These are phyloP conservation scores for Peromyscus eremicus DNA, from an alignment of 2,797 vertebrate species.

Conservation along the genomic window DNA sequence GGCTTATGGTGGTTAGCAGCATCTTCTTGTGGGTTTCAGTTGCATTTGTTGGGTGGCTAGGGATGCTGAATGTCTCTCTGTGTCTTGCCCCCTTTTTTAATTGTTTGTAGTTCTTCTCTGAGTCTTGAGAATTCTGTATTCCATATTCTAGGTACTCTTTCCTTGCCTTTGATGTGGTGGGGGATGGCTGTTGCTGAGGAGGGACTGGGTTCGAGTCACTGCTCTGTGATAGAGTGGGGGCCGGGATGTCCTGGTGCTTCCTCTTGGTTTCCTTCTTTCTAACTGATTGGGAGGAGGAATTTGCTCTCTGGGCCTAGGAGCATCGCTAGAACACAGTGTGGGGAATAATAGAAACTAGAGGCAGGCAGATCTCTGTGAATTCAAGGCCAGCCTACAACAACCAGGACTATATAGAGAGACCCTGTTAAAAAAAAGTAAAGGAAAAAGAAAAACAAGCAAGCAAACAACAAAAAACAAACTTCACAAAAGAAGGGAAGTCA, in stretches of 20 bases:
- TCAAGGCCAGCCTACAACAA: neutral
- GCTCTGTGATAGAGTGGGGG: neutral
- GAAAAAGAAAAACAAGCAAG: neutral
- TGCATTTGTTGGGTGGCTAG: neutral
- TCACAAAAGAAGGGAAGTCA: neutral
- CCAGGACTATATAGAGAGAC: neutral
- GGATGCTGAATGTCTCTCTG: neutral
- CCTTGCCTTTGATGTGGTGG: neutral
- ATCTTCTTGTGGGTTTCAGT: neutral
- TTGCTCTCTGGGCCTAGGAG: neutral
- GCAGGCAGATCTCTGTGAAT: neutral
- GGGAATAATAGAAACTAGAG: neutral
- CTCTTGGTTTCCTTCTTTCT: neutral
- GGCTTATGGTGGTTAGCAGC: neutral
- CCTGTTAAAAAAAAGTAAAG: neutral
- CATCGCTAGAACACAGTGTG: neutral
- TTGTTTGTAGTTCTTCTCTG: neutral
- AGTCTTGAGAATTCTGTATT: slow-evolving; percentile 27
- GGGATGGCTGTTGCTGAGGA: neutral
- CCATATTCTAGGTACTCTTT: neutral
- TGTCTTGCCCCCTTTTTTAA: neutral
- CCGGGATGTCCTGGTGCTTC: neutral
- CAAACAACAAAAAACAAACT: neutral
- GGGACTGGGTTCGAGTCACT: neutral
- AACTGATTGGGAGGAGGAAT: neutral